Percentiles rank a stretch among this genome's conserved stretches.
Evolutionary conservation across 2,888 invertebrate genomes (phyloP).

Genomic region (Eristalinus aeneus): DNA sequence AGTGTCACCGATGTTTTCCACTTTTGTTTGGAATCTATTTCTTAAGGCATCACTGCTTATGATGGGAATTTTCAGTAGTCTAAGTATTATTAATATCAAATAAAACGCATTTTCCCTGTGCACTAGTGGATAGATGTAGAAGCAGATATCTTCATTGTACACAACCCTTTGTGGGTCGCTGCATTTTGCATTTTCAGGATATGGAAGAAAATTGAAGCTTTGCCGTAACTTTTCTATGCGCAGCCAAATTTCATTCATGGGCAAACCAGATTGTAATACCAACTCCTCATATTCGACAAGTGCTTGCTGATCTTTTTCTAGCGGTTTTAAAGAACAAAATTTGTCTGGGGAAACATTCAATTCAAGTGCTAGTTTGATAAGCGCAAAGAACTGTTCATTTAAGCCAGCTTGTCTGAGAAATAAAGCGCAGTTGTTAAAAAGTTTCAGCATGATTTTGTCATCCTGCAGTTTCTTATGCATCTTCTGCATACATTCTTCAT

Average conservation of each 20-base stretch:
- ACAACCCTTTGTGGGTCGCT: constrained; percentile 86
- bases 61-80: constrained; percentile 83
- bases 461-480: constrained; percentile 76
- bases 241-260: constrained; percentile 88
- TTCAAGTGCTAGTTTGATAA: constrained; percentile 86
- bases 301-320: constrained; percentile 75
- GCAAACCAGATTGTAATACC: constrained; percentile 85
- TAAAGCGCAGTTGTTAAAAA: constrained; percentile 80
- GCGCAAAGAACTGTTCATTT: constrained; percentile 88
- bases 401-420: constrained; percentile 87
- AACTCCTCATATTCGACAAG: constrained; percentile 84
- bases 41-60: constrained; percentile 81
- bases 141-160: constrained; percentile 84
- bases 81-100: constrained; percentile 83
- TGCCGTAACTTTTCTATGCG: constrained; percentile 88
- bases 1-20: constrained; percentile 77
- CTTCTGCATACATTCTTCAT: constrained; percentile 80
- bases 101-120: constrained; percentile 83
- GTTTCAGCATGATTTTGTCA: constrained; percentile 80
- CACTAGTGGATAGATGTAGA: constrained; percentile 86
- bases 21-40: constrained; percentile 77
- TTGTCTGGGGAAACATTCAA: constrained; percentile 83
- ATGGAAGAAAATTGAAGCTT: constrained; percentile 86
- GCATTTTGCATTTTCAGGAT: constrained; percentile 80
- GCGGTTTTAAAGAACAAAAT: constrained; percentile 77